Evolutionary conservation across 2,888 invertebrate species (phyloP).

Genomic region (Catocala sponsa): DNA sequence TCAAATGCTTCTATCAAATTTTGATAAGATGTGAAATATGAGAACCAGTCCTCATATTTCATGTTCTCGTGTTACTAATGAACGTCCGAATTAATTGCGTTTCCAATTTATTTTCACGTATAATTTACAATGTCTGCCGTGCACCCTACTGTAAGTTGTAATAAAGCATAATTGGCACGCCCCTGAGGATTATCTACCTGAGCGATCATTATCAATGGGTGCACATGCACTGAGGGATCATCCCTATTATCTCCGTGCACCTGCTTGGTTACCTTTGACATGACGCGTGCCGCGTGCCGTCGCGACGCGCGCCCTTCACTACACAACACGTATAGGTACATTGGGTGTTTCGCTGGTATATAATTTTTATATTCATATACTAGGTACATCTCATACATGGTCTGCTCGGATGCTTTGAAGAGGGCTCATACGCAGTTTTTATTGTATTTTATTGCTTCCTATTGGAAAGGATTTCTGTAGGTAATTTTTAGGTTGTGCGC

Average conservation of each 20-base stretch:
- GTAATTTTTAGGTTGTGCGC: conserved; percentile 28
- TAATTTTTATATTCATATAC: conserved; percentile 39
- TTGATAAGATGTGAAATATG: too few relatives aligned
- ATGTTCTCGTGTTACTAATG: too few relatives aligned
- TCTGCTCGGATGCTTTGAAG: conserved; percentile 29
- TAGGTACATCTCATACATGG: conserved; percentile 29
- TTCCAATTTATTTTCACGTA: conserved; percentile 26
- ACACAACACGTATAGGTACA: conserved; percentile 51
- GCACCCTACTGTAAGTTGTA: conserved; percentile 57
- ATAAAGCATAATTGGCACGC: conserved; percentile 73
- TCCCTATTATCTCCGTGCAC: conserved; percentile 62
- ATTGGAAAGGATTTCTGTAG: conserved; percentile 34
- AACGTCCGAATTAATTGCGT: conserved; percentile 21
- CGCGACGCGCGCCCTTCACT: conserved; percentile 32
- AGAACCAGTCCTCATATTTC: neutral
- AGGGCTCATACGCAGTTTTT: conserved; percentile 35
- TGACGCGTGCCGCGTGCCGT: conserved; percentile 75
- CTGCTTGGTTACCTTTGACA: conserved; percentile 78
- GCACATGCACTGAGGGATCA: conserved; percentile 55
- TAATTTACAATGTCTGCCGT: conserved; percentile 32
- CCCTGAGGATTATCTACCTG: conserved; percentile 84
- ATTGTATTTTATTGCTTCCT: conserved; percentile 50
- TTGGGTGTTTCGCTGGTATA: conserved; percentile 51
- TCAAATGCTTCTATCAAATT: too few relatives aligned
- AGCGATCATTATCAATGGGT: conserved; percentile 68